These are phyloP conservation scores for Morpho achilles DNA, from an alignment of 2,888 invertebrate genomes.

Conservation along the genomic window DNA sequence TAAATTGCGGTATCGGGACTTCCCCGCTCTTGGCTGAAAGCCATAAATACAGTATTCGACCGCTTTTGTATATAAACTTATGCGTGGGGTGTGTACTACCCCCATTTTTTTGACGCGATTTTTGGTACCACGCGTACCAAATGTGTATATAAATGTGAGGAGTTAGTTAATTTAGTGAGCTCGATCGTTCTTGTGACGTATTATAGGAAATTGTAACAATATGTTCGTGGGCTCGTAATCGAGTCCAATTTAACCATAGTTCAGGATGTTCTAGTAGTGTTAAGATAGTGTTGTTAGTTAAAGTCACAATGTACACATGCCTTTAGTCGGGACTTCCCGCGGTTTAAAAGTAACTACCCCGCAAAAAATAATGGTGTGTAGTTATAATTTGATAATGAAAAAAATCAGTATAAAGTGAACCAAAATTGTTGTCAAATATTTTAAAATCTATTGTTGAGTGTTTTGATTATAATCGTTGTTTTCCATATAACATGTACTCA, in stretches of 20 bases:
- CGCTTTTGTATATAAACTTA: slow-evolving; percentile 50
- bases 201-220: slow-evolving; percentile 56
- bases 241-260: slow-evolving; percentile 47
- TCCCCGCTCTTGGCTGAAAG: slow-evolving; percentile 41
- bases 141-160: slow-evolving; percentile 36
- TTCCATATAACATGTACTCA: too few species aligned
- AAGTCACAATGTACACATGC: slow-evolving; percentile 28
- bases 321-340: slow-evolving; percentile 19
- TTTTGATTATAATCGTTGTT: too few species aligned
- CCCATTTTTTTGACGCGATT: slow-evolving; percentile 16
- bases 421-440: too few species aligned
- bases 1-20: slow-evolving; percentile 30
- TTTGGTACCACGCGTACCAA: slow-evolving; percentile 9
- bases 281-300: slow-evolving; percentile 56
- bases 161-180: slow-evolving; percentile 57
- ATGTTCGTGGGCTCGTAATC: slow-evolving; percentile 42
- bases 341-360: slow-evolving; percentile 21
- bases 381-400: too few species aligned
- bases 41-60: slow-evolving; percentile 53
- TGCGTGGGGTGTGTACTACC: slow-evolving; percentile 1
- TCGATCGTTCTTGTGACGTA: slow-evolving; percentile 35
- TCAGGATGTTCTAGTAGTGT: slow-evolving; percentile 47
- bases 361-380: background rate
- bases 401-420: too few species aligned
- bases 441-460: too few species aligned